Percentiles rank a stretch among this genome's conserved stretches.
Evolutionary conservation across 2,888 invertebrate genomes (phyloP).

Genomic region (Dexiosoma caninum): DNA sequence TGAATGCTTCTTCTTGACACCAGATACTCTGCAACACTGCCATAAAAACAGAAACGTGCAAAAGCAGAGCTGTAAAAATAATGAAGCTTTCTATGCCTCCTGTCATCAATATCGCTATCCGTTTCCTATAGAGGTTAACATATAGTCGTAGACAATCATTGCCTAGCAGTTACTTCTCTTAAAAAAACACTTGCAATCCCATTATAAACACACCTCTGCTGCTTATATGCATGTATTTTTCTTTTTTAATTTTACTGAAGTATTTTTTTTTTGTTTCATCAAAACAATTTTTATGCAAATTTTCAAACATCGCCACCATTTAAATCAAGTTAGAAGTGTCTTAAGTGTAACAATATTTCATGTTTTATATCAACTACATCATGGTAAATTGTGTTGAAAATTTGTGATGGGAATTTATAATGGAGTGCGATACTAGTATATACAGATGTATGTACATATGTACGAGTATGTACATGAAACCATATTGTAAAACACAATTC

Average conservation of each 20-base stretch:
- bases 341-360: constrained; percentile 38
- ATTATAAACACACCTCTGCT: background rate
- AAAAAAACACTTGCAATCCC: background rate
- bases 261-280: background rate
- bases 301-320: constrained; percentile 22
- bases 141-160: no score
- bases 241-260: background rate
- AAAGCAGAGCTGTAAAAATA: no score
- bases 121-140: no score
- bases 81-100: no score
- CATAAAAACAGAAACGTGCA: no score
- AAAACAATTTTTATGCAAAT: constrained; percentile 47
- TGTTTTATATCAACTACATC: constrained; percentile 18
- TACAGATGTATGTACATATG: no score
- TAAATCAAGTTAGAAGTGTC: constrained; percentile 19
- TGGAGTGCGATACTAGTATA: no score
- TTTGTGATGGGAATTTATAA: constrained; percentile 29
- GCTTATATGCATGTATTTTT: background rate
- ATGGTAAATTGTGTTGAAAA: constrained; percentile 32
- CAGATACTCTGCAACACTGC: no score
- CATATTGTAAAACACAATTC: constrained; percentile 17
- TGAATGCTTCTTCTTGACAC: no score
- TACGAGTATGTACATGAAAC: no score
- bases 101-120: no score
- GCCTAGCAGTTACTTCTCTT: no score